Base-by-base conservation (phyloP, 2,797 vertebrate genomes). In the Amphiprion clarkii region DNA sequence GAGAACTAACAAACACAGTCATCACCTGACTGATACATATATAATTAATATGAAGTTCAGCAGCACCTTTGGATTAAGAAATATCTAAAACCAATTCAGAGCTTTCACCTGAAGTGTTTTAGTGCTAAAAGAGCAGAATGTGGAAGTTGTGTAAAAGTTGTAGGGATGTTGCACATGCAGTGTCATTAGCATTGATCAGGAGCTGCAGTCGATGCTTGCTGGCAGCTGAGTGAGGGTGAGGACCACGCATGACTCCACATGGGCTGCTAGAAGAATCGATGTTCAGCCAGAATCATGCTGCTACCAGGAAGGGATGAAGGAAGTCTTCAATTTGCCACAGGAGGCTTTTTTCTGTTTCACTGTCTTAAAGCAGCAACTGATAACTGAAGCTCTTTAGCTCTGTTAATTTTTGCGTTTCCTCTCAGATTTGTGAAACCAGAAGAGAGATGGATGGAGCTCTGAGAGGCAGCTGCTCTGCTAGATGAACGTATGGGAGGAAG, bases 161-260 rank as follows among this genome's bases (percentile, higher is more conserved):
- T 42, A 36, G 58, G 1, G 1, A 53, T 57, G 60, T 36, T 11
- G 31, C 60, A 64, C 63, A 74, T 59, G 72, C 5, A 3, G 59
- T 48, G 76, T 87, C 70, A 78, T 83, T 81, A 83, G 54, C 81
- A 87, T 75, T 73, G 87, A 88, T 79, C 39, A 33, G 48, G 17
- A 21, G 1, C 16, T 6, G 56, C 65, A n/a, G 76, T 76, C 60
- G 21, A 71, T 71, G 39, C 54, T 53, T 71, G 25, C 62, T 67
- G 64, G 63, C 40, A 16, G 60, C 67, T 25, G 40, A 46, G 29
- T 59, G 61, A 64, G 64, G 57, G 53, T 7, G 66, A 40, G 36
- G 49, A 17, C n/a, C 29, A 52, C 19, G 61, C 78, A 69, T 55
- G 78, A 83, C 70, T 80, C 70, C 72, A 79, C 72, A 68, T 55